Conservation (phyloP, 2,888 invertebrate genomes). For the Callosobruchus maculatus region DNA sequence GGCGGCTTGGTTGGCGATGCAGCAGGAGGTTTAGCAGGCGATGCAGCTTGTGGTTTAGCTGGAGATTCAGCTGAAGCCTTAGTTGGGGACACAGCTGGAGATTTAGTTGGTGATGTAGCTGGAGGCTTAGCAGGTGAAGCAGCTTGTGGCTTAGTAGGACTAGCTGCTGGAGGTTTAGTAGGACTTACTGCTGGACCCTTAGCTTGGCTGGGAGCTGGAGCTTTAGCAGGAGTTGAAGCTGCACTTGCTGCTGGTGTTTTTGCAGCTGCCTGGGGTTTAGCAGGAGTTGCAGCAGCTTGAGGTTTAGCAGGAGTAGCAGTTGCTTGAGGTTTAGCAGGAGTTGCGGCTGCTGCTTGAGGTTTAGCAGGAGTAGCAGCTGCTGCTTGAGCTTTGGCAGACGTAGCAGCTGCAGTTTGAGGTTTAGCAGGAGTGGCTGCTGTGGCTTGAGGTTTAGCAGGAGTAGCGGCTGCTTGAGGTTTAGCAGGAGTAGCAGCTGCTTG, state of each 20-base stretch:
- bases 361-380: background rate
- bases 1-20: background rate
- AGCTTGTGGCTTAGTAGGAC: no score
- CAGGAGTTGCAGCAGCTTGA: conserved; percentile 1
- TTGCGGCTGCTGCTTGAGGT: background rate
- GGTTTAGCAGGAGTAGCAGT: conserved; percentile 5
- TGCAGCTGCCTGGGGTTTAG: background rate
- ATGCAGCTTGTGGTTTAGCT: background rate
- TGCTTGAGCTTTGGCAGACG: background rate
- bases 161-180: background rate
- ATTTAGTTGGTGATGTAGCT: background rate
- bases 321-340: background rate
- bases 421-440: conserved; percentile 3
- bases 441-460: background rate
- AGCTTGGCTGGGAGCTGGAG: background rate
- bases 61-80: conserved; percentile 3
- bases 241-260: background rate
- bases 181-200: background rate
- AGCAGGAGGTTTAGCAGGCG: background rate
- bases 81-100: background rate
- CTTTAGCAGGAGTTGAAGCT: background rate
- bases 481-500: background rate
- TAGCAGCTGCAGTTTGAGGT: conserved; percentile 1
- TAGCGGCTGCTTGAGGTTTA: no score
- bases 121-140: background rate